phyloP scores from a whole-genome alignment of 2,797 vertebrate genomes.

The Strix occidentalis region DNA sequence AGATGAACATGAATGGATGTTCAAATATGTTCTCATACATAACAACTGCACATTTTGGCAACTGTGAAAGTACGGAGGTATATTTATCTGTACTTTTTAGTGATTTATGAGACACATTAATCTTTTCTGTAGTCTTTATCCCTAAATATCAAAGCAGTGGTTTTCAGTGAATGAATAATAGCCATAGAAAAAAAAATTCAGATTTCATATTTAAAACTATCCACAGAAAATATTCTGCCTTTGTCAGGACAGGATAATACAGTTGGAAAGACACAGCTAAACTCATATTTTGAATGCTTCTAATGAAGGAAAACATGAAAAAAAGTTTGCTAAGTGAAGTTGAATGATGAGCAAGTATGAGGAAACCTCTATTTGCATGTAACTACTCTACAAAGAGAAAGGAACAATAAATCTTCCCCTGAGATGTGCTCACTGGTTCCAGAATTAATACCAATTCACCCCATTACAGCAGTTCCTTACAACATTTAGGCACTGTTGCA shows the following conservation, averaged over 20 bases:
- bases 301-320: neutral
- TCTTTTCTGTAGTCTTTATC: neutral
- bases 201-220: neutral
- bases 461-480: neutral
- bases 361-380: neutral
- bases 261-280: neutral
- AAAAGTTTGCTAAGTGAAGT: neutral
- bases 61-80: neutral
- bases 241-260: neutral
- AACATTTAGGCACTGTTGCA: neutral
- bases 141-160: neutral
- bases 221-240: neutral
- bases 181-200: neutral
- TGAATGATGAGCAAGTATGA: neutral
- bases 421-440: neutral
- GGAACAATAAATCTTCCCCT: neutral
- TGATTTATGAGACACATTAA: neutral
- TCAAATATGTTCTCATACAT: neutral
- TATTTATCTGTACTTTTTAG: neutral
- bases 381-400: neutral
- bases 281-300: neutral
- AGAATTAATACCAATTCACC: neutral
- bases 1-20: neutral
- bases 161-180: neutral
- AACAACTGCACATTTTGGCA: neutral